Evolutionary conservation across 2,888 invertebrate genomes (phyloP), one percentile per base, ranked within the genome.

Genomic region (Muscina levida): DNA sequence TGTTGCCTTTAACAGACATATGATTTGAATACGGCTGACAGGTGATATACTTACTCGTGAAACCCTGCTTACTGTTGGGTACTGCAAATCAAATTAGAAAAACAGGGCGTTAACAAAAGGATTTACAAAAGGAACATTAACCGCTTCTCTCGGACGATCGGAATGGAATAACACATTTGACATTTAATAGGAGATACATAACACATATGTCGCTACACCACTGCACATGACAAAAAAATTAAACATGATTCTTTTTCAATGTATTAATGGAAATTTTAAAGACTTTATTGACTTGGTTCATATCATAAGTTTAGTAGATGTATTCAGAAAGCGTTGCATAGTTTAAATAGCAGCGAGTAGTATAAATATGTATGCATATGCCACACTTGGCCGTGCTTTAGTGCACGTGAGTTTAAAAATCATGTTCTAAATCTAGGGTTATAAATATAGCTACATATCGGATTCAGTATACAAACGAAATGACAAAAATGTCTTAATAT

Each of bases 41-140:
- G 2, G 17, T 1, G 39, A 17, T 42, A 72, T 85, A 87, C 87
- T 88, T 87, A 87, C 87, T 56, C 88, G 88, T 77, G 88, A 83
- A 71, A 86, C 86, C 83, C 82, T 86, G 62, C 85, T 82, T 73
- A 84, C 83, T 57, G 86, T 82, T 57, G 88, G 87, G 70, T 87
- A 87, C 87, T 87, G 87, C 82, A 87, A 87, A 24, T 62, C 42
- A 78, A 53, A 76, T 75, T 46, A n/a, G 1, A 62, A 56, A 65
- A 77, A 67, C 26, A 15, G 26, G 37, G 4, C 13, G 46, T 44
- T 48, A 37, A 22, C 44, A 59, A 46, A 31, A 42, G 37, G 5
- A 46, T 65, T 56, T 26, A 39, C n/a, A 17, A 39, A 39, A 5
- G 10, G 37, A 26, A 70, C 6, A 39, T 15, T 15, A 13, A n/a